These are phyloP conservation scores for Nomada goodeniana DNA, from an alignment of 2,888 invertebrate genomes.

Conservation along the genomic window DNA sequence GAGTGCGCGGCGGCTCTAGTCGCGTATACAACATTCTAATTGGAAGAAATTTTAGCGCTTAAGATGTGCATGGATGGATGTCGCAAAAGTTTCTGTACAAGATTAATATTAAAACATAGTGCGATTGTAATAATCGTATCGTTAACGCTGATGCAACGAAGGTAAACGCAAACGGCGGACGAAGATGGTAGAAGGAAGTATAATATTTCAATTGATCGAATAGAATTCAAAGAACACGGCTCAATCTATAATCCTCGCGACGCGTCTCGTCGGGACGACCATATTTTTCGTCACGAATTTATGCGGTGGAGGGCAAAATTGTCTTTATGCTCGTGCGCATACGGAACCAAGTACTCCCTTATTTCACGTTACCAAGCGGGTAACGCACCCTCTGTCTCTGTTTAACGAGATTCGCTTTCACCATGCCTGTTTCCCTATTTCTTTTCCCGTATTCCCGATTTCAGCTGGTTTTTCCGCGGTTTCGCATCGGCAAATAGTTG, in stretches of 20 bases:
- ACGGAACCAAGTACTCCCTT: constrained; percentile 6
- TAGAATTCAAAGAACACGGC: constrained; percentile 20
- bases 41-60: too few species aligned
- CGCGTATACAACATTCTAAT: too few species aligned
- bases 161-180: neutral
- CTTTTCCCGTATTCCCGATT: neutral
- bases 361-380: constrained; percentile 41
- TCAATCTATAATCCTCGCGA: constrained; percentile 17
- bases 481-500: constrained; percentile 37
- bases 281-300: constrained; percentile 47
- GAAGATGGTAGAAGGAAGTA: neutral
- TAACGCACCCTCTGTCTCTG: constrained; percentile 2
- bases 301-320: constrained; percentile 30
- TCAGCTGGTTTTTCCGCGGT: constrained; percentile 6
- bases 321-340: constrained; percentile 33
- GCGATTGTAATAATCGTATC: neutral
- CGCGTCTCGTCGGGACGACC: neutral
- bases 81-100: too few species aligned
- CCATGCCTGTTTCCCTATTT: constrained; percentile 24
- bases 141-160: neutral
- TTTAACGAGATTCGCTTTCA: constrained; percentile 54
- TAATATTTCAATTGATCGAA: neutral
- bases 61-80: too few species aligned
- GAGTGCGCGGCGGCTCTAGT: too few species aligned
- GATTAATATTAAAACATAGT: too few species aligned